Percentiles rank a stretch among this genome's conserved stretches.
These are phyloP conservation scores for Pseudorasbora parva DNA, from an alignment of 2,113 vertebrate species.

Conservation along the genomic window DNA sequence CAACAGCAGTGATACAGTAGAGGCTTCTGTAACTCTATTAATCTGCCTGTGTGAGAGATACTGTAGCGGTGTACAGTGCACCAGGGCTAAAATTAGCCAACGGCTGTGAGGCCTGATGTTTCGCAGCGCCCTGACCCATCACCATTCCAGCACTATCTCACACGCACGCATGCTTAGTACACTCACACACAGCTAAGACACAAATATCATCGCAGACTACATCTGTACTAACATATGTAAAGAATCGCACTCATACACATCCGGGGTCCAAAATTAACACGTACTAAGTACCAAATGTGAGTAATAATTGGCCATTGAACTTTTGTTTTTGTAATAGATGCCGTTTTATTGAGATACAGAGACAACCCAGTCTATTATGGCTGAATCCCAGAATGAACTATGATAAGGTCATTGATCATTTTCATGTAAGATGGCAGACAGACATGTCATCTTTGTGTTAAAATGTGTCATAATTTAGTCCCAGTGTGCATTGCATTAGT, in stretches of 20 bases:
- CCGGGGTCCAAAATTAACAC: not conserved
- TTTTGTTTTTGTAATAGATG: not conserved
- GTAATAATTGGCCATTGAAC: not conserved
- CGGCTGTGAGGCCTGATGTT: slow-evolving; percentile 70
- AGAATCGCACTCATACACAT: not conserved
- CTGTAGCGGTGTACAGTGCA: slow-evolving; percentile 60
- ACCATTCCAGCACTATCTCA: slow-evolving; percentile 50
- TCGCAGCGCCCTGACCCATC: slow-evolving; percentile 57
- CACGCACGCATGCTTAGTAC: not conserved
- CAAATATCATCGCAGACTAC: not conserved
- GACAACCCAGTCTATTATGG: not conserved
- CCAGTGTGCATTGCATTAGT: not conserved
- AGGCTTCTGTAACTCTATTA: slow-evolving; percentile 53
- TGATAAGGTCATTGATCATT: not conserved
- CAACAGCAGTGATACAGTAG: slow-evolving; percentile 34
- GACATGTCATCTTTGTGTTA: not conserved
- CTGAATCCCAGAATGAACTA: not conserved
- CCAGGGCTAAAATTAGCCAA: slow-evolving; percentile 77
- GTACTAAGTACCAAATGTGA: not conserved
- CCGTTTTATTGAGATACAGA: not conserved
- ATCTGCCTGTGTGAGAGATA: slow-evolving; percentile 46
- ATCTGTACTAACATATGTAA: not conserved
- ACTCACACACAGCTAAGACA: not conserved
- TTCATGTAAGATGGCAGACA: not conserved
- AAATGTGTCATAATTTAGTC: not conserved